Evolutionary conservation across 2,797 vertebrate species (phyloP).

Genomic region (Silurus lanzhouensis): DNA sequence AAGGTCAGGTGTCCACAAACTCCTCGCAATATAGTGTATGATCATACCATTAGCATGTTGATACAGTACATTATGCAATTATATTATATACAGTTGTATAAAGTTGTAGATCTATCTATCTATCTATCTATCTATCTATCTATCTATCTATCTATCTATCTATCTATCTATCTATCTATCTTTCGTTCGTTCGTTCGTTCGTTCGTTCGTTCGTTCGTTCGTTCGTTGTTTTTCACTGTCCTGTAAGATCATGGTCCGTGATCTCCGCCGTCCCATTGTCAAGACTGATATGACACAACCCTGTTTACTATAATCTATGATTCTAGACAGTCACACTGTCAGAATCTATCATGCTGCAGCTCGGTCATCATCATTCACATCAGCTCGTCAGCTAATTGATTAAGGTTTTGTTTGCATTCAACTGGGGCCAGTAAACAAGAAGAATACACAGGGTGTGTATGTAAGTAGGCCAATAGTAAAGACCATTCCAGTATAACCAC

Average conservation of each 20-base stretch:
- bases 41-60: background rate
- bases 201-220: background rate
- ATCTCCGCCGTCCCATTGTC: background rate
- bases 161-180: no score
- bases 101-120: no score
- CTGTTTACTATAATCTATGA: background rate
- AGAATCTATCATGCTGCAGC: constrained; percentile 19
- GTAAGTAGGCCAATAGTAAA: background rate
- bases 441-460: constrained; percentile 16
- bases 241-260: background rate
- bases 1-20: no score
- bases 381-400: constrained; percentile 29
- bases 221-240: background rate
- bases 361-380: constrained; percentile 13
- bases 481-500: background rate
- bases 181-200: no score
- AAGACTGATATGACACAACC: background rate
- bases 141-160: no score
- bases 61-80: no score
- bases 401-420: constrained; percentile 21
- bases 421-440: constrained; percentile 23
- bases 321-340: background rate
- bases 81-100: no score
- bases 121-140: no score
- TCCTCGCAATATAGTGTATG: no score